A percentile compares a stretch with the other conserved stretches of the same genome.
phyloP scores from a whole-genome alignment of 92 coral and sea anemone genomes.

The Virgularia gustaviana region DNA sequence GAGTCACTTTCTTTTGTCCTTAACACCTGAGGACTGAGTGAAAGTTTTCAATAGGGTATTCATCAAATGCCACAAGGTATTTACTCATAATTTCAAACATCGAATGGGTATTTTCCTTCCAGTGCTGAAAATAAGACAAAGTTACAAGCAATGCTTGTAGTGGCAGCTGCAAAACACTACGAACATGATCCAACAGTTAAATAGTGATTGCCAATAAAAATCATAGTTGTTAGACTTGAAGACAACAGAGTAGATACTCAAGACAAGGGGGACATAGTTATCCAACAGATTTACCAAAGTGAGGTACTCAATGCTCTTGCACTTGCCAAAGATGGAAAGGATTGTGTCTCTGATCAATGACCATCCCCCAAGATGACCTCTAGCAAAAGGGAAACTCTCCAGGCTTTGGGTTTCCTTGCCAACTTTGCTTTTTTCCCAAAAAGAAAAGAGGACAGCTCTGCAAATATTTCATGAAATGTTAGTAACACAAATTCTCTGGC shows the following conservation, averaged over 20 bases:
- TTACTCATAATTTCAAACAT: not conserved
- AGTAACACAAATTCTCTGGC: not conserved
- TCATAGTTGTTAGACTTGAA: not conserved
- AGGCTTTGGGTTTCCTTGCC: constrained; percentile 25
- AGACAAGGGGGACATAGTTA: constrained; percentile 10
- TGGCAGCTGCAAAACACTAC: constrained; percentile 9
- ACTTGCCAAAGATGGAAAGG: not conserved
- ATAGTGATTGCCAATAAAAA: not conserved
- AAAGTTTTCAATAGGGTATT: not conserved
- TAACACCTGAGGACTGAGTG: constrained; percentile 1
- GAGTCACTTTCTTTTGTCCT: constrained; percentile 1
- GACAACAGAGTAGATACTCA: not conserved
- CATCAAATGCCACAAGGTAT: not conserved
- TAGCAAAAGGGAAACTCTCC: constrained; percentile 10
- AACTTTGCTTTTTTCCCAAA: constrained; percentile 26
- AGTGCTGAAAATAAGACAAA: not conserved
- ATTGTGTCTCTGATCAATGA: constrained; percentile 5
- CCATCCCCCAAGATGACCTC: constrained; percentile 20
- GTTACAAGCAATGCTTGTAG: not conserved
- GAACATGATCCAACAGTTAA: constrained; percentile 27
- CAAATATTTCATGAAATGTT: constrained; percentile 15
- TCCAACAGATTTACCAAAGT: constrained; percentile 15
- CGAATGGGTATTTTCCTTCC: not conserved
- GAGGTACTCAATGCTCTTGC: constrained; percentile 13
- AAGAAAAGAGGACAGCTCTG: constrained; percentile 10